Percentiles rank a stretch among this genome's conserved stretches.
Conservation (phyloP, 1,140 invertebrate genomes). For the Drosophila kepulauana region DNA sequence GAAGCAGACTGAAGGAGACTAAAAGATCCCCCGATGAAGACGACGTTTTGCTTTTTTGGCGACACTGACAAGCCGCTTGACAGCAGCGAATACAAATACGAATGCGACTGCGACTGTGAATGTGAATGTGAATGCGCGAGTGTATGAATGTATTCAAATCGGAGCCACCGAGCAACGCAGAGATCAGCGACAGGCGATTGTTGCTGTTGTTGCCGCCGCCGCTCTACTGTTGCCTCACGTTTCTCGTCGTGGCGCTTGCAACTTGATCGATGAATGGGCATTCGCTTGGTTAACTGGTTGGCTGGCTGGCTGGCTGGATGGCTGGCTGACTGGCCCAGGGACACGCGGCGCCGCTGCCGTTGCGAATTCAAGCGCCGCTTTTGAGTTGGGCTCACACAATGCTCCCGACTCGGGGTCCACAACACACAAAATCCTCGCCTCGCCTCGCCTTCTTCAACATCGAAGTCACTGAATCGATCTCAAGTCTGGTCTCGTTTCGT, state of each 20-base stretch:
- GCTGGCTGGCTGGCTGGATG: constrained; percentile 3
- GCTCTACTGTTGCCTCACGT: constrained; percentile 62
- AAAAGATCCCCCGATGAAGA: constrained; percentile 59
- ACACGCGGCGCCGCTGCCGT: constrained; percentile 72
- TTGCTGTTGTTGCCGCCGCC: constrained; percentile 19
- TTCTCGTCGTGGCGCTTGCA: constrained; percentile 81
- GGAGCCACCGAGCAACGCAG: constrained; percentile 52
- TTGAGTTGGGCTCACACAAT: constrained; percentile 77
- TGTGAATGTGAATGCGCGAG: constrained; percentile 38
- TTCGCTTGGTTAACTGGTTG: constrained; percentile 34
- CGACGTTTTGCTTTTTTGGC: constrained; percentile 75
- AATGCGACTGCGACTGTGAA: constrained; percentile 1
- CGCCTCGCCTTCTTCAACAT: constrained; percentile 1
- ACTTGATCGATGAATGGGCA: constrained; percentile 81
- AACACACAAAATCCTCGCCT: not conserved
- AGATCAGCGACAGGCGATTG: constrained; percentile 61
- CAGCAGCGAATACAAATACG: not conserved
- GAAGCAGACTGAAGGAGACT: not conserved
- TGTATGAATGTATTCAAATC: constrained; percentile 68
- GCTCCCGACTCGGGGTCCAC: constrained; percentile 13
- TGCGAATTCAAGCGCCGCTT: constrained; percentile 81
- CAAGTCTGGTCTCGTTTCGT: constrained; percentile 23
- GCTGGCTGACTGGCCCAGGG: constrained; percentile 19
- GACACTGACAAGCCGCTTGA: constrained; percentile 66
- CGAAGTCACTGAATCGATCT: constrained; percentile 35